These are phyloP conservation scores for Mormoops blainvillei DNA, from an alignment of 2,113 vertebrate species.

Conservation along the genomic window DNA sequence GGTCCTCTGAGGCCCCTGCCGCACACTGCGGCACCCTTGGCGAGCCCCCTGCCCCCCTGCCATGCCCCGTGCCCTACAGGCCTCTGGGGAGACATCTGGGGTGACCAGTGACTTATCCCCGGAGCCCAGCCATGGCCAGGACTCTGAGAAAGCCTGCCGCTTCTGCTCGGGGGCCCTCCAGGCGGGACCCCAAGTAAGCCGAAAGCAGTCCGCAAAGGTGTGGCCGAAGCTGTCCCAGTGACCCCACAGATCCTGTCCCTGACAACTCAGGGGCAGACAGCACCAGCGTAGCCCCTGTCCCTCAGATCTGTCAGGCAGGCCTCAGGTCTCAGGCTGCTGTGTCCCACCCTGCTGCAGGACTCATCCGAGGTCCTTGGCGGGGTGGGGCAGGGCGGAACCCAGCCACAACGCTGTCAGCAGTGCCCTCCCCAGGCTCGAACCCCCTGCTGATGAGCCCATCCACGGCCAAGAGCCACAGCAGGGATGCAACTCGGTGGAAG, in stretches of 20 bases:
- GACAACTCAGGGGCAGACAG: not conserved
- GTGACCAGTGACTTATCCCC: not conserved
- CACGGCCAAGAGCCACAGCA: not conserved
- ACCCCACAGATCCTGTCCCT: not conserved
- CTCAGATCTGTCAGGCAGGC: not conserved
- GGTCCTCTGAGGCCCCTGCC: not conserved
- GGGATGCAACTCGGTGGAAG: not conserved
- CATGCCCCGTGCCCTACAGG: not conserved
- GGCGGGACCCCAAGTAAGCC: not conserved
- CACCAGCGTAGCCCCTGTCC: accelerated
- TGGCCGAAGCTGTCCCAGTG: not conserved
- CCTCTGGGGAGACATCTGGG: not conserved
- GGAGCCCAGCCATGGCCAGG: not conserved
- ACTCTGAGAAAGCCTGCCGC: not conserved
- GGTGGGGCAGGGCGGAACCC: too few species aligned
- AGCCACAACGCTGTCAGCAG: not conserved
- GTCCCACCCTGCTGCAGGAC: not conserved
- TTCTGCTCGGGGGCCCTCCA: not conserved
- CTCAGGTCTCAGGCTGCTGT: not conserved
- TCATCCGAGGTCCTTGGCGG: not conserved
- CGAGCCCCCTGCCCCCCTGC: too few species aligned
- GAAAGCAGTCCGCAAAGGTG: not conserved
- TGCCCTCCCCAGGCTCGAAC: not conserved
- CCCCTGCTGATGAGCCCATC: not conserved
- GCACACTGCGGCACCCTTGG: not conserved